These are phyloP conservation scores for Parotia lawesii DNA, from an alignment of 2,113 vertebrate species.

Conservation along the genomic window DNA sequence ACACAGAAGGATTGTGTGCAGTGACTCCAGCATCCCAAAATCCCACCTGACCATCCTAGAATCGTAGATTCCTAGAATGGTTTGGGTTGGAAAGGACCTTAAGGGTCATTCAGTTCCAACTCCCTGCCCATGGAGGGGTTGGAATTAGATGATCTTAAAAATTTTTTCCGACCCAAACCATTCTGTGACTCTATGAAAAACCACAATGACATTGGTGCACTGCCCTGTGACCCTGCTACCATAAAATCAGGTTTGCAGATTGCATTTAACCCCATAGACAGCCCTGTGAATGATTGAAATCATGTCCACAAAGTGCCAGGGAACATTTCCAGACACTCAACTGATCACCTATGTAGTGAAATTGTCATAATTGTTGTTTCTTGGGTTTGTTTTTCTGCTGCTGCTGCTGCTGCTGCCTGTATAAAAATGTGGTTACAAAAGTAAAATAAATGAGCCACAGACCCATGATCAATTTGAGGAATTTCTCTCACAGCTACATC, in stretches of 20 bases:
- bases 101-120: background rate
- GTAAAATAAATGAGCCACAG: background rate
- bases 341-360: background rate
- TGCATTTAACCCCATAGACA: background rate
- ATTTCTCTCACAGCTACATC: background rate
- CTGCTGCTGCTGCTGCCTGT: background rate
- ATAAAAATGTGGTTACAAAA: background rate
- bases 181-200: background rate
- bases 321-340: background rate
- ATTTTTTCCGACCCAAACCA: background rate
- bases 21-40: background rate
- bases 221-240: background rate
- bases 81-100: background rate
- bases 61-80: background rate
- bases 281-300: fast-evolving
- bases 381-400: background rate
- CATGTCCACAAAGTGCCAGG: background rate
- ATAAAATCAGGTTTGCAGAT: background rate
- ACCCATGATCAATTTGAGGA: background rate
- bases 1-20: background rate
- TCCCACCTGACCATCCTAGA: background rate
- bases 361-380: background rate
- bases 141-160: background rate
- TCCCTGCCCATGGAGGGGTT: background rate
- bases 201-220: fast-evolving